Base-by-base conservation (phyloP, 2,797 vertebrate genomes). In the Danio choprae region DNA sequence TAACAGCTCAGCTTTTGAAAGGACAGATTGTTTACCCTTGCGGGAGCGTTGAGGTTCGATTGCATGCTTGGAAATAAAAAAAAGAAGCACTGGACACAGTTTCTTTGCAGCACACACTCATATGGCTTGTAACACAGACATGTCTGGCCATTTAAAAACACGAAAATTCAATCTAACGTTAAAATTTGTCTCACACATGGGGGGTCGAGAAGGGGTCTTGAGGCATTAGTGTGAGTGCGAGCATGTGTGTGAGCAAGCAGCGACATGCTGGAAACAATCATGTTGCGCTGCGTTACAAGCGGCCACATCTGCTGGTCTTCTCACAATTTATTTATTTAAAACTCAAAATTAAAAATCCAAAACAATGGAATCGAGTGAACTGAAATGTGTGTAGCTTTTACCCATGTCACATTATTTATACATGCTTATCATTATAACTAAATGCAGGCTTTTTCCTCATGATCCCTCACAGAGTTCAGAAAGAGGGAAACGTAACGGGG, bases 201-300 rank as follows among this genome's bases (percentile, higher is more conserved):
- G 53, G 50, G 46, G 80, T 67, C 38, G 40, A 50, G 56, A 44
- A 62, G 16, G 22, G 60, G 48, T 74, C 38, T 73, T 62, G 51
- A 40, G 68, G 75, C 59, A 51, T 74, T 53, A 38, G 51, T 51
- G 48, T 74, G 83, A 71, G 80, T 78, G 77, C 69, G 16, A 36
- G 87, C 87, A 89, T 89, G 88, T 89, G 89, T 41, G 69, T 51
- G 76, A 84, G 85, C 86, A 84, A 89, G 90, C 88, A 87, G 88
- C 74, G 89, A 91, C 91, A 92, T 86, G 86, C 86, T 87, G 89
- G 86, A 84, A 92, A 90, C 90, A 90, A 93, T 93, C 90, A 89
- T 83, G 86, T 76, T 87, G 86, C 77, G 81, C 90, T 89, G 88
- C 89, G 87, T 86, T 86, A 83, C 83, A 87, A 86, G 90, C 89